Conservation (phyloP, 2,888 invertebrate genomes). For the Dryomyza anilis region DNA sequence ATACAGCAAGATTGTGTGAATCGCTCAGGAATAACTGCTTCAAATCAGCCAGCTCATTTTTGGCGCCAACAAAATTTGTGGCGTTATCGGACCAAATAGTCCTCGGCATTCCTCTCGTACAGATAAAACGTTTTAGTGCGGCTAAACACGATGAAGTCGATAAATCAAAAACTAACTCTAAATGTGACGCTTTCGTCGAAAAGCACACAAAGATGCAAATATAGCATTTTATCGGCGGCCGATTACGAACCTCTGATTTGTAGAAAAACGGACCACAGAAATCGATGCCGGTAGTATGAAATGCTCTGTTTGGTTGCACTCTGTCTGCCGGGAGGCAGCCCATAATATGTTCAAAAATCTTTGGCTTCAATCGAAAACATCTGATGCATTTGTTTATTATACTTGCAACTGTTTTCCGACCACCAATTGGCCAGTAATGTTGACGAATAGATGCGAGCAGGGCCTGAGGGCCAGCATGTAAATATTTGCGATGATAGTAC, state of each 20-base stretch:
- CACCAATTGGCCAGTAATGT: slow-evolving; percentile 35
- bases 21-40: neutral
- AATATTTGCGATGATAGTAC: slow-evolving; percentile 21
- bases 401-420: slow-evolving; percentile 2
- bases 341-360: neutral
- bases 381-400: slow-evolving; percentile 25
- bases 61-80: slow-evolving; percentile 29
- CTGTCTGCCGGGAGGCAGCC: slow-evolving; percentile 22
- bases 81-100: slow-evolving; percentile 33
- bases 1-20: slow-evolving; percentile 2
- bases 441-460: slow-evolving; percentile 23
- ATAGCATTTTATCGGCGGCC: slow-evolving; percentile 26
- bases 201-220: slow-evolving; percentile 25
- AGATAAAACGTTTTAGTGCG: slow-evolving; percentile 21
- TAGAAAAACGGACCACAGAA: slow-evolving; percentile 22
- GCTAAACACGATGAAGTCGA: slow-evolving; percentile 18
- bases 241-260: slow-evolving; percentile 12
- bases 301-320: slow-evolving; percentile 17
- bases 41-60: slow-evolving; percentile 17
- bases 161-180: slow-evolving; percentile 26
- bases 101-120: slow-evolving; percentile 28
- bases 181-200: slow-evolving; percentile 22
- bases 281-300: slow-evolving; percentile 26
- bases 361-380: slow-evolving; percentile 23
- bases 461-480: slow-evolving; percentile 25